Base-by-base conservation (phyloP, 30 jellyfish, hydroid and myxozoan genomes). In the Nemopilema nomurai region DNA sequence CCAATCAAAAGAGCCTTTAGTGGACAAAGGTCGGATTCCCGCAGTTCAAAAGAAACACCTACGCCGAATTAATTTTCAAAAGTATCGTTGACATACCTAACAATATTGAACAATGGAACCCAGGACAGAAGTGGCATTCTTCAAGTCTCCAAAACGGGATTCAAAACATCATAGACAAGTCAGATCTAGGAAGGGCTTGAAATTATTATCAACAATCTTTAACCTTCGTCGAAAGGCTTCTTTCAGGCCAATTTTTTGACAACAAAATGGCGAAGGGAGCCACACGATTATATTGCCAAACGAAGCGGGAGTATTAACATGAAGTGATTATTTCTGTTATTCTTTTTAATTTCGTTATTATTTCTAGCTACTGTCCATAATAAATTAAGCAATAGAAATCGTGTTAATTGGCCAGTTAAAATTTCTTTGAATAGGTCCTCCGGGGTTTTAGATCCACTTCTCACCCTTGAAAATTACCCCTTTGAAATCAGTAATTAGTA, bases 1-100 rank as follows among this genome's bases (percentile, higher is more conserved):
- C 96, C 96, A 87, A 87, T 87, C 75, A 63, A 79, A 63, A 29
- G 67, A 7, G 96, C 67, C 77, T 50, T 57, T 87, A 29, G 51
- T 70, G 91, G 63, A 65, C 87, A 74, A 74, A 73, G 83, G 83
- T 53, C 77, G 87, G 85, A 68, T 57, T 74, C 93, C 93, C 93
- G 88, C 93, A 84, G 93, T 41, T 84, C 86, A 68, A 62, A 72
- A 83, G 92, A 76, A 62, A 63, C 93, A 77, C 93, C 93, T 74
- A 73, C 93, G 93, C 83, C 18, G 41, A 66, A 79, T 79, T 67
- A 67, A 79, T 79, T 79, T 79, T 79, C 74, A 63, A 32, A 79
- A 66, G 89, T 66, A 79, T 79, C 89, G 81, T 66, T 79, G 89
- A 79, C 89, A 79, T 79, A 49, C 51, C 51, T 63, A 79, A 79